phyloP scores from a whole-genome alignment of 1,140 invertebrate species.

The Proales similis region DNA sequence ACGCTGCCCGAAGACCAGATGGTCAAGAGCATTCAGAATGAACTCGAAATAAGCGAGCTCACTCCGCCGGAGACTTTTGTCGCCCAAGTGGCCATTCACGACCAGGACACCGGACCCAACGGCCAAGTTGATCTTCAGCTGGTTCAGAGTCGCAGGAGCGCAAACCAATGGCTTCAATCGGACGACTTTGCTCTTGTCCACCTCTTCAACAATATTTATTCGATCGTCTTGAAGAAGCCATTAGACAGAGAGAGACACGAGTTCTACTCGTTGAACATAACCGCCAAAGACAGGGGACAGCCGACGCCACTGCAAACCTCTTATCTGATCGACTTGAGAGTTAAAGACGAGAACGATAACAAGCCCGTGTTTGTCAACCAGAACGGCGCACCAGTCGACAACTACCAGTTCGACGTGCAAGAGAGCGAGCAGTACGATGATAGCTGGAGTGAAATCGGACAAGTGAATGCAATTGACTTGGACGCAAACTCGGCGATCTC shows the following conservation, averaged over 20 bases:
- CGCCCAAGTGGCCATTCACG: slow-evolving; percentile 20
- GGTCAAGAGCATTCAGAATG: slow-evolving; percentile 2
- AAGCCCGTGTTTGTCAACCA: slow-evolving; percentile 1
- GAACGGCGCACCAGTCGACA: slow-evolving; percentile 2
- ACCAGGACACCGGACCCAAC: slow-evolving; percentile 10
- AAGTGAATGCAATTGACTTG: slow-evolving; percentile 21
- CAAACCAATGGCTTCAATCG: too few relatives aligned
- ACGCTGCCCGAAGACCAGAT: slow-evolving; percentile 18
- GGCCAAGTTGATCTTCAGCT: slow-evolving; percentile 23
- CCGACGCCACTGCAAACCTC: background rate
- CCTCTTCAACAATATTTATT: slow-evolving; percentile 33
- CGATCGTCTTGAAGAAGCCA: slow-evolving; percentile 17
- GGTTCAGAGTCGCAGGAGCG: slow-evolving; percentile 2
- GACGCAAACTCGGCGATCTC: background rate
- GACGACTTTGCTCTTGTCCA: slow-evolving; percentile 20
- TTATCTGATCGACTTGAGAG: background rate
- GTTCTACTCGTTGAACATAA: slow-evolving; percentile 15
- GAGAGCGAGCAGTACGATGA: background rate
- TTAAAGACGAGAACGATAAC: slow-evolving; percentile 31
- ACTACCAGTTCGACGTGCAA: background rate
- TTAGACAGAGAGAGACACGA: slow-evolving; percentile 23
- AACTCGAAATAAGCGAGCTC: slow-evolving; percentile 32
- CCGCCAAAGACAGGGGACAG: slow-evolving; percentile 11
- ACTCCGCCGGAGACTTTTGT: slow-evolving; percentile 34
- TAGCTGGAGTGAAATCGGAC: background rate